Conservation (phyloP, 2,888 invertebrate species). For the Onthophagus sagittarius region DNA sequence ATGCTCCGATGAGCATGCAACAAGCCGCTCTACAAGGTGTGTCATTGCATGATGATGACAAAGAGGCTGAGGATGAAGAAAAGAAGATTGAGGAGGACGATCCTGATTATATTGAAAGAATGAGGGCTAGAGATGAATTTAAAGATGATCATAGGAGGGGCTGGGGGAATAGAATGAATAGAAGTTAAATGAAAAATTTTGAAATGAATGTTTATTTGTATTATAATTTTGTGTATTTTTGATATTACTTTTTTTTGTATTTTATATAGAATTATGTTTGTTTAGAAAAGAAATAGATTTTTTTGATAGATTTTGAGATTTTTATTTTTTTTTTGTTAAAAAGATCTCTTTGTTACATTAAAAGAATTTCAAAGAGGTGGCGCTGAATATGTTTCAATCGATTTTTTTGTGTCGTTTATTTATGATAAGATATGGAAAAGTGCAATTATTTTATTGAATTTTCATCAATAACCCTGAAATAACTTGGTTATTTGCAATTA, state of each 20-base stretch:
- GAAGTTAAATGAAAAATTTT: constrained; percentile 55
- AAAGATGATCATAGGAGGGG: constrained; percentile 85
- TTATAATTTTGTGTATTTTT: constrained; percentile 1
- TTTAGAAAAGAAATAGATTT: too few species aligned
- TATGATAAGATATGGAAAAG: too few species aligned
- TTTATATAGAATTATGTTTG: neutral
- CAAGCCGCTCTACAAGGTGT: constrained; percentile 43
- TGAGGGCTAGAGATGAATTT: constrained; percentile 77
- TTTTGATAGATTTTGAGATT: too few species aligned
- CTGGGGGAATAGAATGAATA: constrained; percentile 80
- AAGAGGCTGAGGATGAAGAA: constrained; percentile 62
- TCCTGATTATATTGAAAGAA: constrained; percentile 60
- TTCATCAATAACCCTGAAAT: too few species aligned
- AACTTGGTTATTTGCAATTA: too few species aligned
- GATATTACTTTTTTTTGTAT: neutral
- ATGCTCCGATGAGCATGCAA: constrained; percentile 41
- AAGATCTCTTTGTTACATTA: too few species aligned
- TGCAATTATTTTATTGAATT: too few species aligned
- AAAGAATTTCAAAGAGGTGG: too few species aligned
- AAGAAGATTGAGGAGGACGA: constrained; percentile 68
- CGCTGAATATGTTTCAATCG: too few species aligned
- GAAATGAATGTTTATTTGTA: neutral
- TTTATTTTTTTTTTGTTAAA: too few species aligned
- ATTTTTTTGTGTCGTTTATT: too few species aligned
- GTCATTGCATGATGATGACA: constrained; percentile 45